Conservation (phyloP, 1,140 invertebrate species). For the Druon quercuslanigerum region DNA sequence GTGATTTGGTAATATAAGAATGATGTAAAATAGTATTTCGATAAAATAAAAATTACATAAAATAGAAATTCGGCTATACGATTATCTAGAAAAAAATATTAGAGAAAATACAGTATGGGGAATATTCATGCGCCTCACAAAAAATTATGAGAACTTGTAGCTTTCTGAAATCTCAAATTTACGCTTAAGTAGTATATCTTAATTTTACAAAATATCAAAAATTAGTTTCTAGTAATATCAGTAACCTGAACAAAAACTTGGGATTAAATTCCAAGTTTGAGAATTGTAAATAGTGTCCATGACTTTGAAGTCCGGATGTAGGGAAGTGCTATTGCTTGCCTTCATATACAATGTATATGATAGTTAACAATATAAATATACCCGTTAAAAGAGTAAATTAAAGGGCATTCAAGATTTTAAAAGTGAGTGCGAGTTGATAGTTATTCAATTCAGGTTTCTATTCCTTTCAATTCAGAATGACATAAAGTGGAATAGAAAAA, state of each 20-base stretch:
- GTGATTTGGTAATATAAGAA: too few relatives aligned
- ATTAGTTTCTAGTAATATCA: not conserved
- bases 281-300: constrained; percentile 44
- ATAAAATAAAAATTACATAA: too few relatives aligned
- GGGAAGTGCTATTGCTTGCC: constrained; percentile 57
- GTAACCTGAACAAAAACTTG: not conserved
- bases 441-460: too few relatives aligned
- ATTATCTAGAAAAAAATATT: too few relatives aligned
- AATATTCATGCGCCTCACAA: not conserved
- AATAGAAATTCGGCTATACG: too few relatives aligned
- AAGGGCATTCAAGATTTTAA: too few relatives aligned
- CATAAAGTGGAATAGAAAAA: too few relatives aligned
- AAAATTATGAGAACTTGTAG: not conserved
- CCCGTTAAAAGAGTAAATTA: too few relatives aligned
- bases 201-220: not conserved
- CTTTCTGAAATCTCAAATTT: constrained; percentile 6
- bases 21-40: too few relatives aligned
- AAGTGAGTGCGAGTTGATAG: too few relatives aligned
- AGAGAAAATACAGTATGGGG: too few relatives aligned
- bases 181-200: not conserved
- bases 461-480: too few relatives aligned
- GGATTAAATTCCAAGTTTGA: constrained; percentile 4
- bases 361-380: constrained; percentile 58
- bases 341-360: constrained; percentile 68
- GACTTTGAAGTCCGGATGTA: constrained; percentile 30